Evolutionary conservation across 2,888 invertebrate species (phyloP), one percentile per base, ranked within the genome.

Genomic region (Oasisia sp.): DNA sequence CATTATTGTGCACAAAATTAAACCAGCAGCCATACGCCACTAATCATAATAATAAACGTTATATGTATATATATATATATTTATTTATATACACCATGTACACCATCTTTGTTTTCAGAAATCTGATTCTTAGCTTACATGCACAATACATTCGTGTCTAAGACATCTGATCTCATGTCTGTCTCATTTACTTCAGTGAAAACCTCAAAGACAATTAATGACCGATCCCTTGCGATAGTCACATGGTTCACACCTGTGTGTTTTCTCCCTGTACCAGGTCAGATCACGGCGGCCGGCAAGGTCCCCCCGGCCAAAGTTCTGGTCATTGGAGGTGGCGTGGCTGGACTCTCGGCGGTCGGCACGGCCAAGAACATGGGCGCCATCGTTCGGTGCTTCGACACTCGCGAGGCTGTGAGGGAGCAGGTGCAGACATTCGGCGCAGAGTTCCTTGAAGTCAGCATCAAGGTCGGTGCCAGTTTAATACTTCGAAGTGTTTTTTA

Each of bases 331-430:
- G 98, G 98, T 91, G 98, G 98, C 92, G 98, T 98, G 91, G 98
- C 98, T 90, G 98, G 98, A 91, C 97, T 98, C 94, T 98, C 98
- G 50, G 98, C 98, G 45, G 97, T 98, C 92, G 98, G 98, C 45
- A 98, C 98, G 95, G 98, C 98, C 90, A 95, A 97, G 97, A 97
- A 98, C 96, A 98, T 98, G 98, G 98, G 98, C 32, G 98, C 98
- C 92, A 97, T 98, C 93, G 98, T 98, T 0, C 97, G 98, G 92
- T 98, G 98, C 92, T 98, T 98, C 96, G 98, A 98, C 96, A 98
- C 98, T 0, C 97, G 98, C 93, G 97, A 98, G 7, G 98, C 98
- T 7, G 96, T 96, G 9, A 96, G 95, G 92, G 96, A 96, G 94
- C 96, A 96, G 93, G 98, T 98, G 14, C 98, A 98, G 96, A 98